Evolutionary conservation across 2,113 vertebrate genomes (phyloP), one percentile per base, ranked within the genome.

Genomic region (Pseudorasbora parva): DNA sequence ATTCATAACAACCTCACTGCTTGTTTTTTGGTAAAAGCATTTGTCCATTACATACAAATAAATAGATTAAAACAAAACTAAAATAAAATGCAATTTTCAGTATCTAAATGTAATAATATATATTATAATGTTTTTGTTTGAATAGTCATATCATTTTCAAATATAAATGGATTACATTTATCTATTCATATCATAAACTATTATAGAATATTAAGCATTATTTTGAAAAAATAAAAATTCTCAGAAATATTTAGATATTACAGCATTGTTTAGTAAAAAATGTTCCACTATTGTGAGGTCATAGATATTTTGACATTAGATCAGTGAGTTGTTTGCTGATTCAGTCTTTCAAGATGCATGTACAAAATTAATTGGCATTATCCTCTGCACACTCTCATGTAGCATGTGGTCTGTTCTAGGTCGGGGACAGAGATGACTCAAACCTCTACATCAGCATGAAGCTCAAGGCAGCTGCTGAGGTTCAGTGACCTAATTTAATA

Each of bases 381-480:
- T 30, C 1, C 45, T 71, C 30, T 49, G 14, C n/a, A 23, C 86
- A 66, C 90, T 8, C 49, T 23, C 33, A 23, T 77, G 12, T 59
- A 8, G 10, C 19, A 25, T 51, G 27, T 77, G 74, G n/a, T 79
- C 21, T 79, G 57, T 78, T 49, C 21, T 90, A 99, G 97, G 97
- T 98, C 88, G 97, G 97, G 37, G 90, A 97, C 94, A 92, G 97
- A 89, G 96, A 96, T 82, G 98, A 99, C 91, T 99, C 97, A 1
- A 98, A 99, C 92, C 94, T 98, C 64, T 99, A 98, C 92, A 98
- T 99, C 93, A 96, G 94, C 78, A 92, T 95, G 96, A 99, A 99
- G 89, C 91, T 98, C 89, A 98, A 97, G 89, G 97, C 97, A 84
- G 98, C 97, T 68, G 95, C 96, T 8, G 95, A 98, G 96, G 98